phyloP scores from a whole-genome alignment of 2,888 invertebrate species.

The Embidobia sp. region DNA sequence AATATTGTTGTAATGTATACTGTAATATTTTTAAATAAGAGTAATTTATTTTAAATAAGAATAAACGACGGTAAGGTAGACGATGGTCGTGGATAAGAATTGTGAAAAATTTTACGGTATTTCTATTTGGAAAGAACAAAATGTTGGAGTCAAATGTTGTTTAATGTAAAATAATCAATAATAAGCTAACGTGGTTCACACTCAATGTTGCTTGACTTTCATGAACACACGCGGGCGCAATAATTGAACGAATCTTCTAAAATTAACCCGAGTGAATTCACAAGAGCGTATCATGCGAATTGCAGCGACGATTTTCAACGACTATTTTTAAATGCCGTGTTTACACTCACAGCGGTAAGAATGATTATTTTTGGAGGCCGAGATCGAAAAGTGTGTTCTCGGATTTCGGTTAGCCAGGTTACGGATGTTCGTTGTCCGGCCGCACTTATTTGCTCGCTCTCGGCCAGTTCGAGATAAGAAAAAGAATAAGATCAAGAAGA shows the following conservation, averaged over 20 bases:
- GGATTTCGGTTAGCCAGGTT: constrained; percentile 67
- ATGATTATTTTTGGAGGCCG: constrained; percentile 61
- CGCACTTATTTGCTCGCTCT: constrained; percentile 57
- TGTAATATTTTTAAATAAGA: too few relatives aligned
- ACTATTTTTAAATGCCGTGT: constrained; percentile 55
- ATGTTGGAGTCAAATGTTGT: too few relatives aligned
- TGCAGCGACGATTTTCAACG: constrained; percentile 31
- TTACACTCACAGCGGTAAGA: constrained; percentile 57
- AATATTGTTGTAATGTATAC: too few relatives aligned
- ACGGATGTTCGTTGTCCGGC: constrained; percentile 65
- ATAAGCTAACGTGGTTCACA: too few relatives aligned
- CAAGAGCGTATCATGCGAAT: constrained; percentile 16
- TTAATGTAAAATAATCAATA: too few relatives aligned
- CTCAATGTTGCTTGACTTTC: constrained; percentile 11
- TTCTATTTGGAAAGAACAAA: too few relatives aligned
- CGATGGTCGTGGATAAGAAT: too few relatives aligned
- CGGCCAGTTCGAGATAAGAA: constrained; percentile 58
- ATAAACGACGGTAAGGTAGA: too few relatives aligned
- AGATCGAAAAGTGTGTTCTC: constrained; percentile 64
- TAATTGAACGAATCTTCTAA: constrained; percentile 3
- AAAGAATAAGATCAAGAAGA: constrained; percentile 27
- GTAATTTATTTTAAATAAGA: too few relatives aligned
- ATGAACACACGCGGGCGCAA: too few relatives aligned
- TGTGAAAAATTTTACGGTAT: too few relatives aligned
- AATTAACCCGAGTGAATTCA: constrained; percentile 10